These are phyloP conservation scores for Poeciliopsis paucimaculata DNA, from an alignment of 2,797 vertebrate species.

Conservation along the genomic window DNA sequence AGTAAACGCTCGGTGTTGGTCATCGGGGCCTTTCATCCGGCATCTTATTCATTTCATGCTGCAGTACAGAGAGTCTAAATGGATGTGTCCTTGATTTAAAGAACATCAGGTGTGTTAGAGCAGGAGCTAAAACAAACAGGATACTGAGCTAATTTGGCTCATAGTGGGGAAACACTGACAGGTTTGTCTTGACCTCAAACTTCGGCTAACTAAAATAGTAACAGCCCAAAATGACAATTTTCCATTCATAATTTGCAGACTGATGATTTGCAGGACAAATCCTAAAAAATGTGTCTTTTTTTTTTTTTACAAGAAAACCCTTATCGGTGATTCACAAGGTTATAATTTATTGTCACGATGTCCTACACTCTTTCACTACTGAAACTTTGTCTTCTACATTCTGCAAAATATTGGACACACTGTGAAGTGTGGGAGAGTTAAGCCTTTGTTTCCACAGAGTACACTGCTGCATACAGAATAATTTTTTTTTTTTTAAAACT, in stretches of 20 bases:
- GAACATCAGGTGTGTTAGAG: neutral
- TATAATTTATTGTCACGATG: neutral
- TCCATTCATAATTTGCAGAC: neutral
- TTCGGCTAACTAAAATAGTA: neutral
- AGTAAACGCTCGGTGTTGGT: neutral
- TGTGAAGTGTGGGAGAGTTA: conserved; percentile 29
- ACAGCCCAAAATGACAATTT: neutral
- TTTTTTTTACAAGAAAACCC: neutral
- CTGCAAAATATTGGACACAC: neutral
- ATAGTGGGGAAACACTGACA: neutral
- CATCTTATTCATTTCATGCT: neutral
- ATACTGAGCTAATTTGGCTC: neutral
- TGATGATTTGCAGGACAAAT: neutral
- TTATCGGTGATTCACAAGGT: neutral
- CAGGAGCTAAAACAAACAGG: neutral
- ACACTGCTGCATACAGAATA: conserved; percentile 54
- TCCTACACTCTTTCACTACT: neutral
- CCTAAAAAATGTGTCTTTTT: neutral
- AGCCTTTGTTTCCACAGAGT: conserved; percentile 53
- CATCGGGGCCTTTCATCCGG: neutral
- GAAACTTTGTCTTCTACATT: neutral
- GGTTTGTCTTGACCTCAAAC: neutral
- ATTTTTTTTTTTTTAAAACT: too few relatives aligned
- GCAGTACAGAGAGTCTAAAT: neutral
- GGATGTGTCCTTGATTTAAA: neutral